A percentile compares a stretch with the other conserved stretches of the same genome.
Conservation (phyloP, 1,140 invertebrate genomes). For the Caenorhabditis remanei region DNA sequence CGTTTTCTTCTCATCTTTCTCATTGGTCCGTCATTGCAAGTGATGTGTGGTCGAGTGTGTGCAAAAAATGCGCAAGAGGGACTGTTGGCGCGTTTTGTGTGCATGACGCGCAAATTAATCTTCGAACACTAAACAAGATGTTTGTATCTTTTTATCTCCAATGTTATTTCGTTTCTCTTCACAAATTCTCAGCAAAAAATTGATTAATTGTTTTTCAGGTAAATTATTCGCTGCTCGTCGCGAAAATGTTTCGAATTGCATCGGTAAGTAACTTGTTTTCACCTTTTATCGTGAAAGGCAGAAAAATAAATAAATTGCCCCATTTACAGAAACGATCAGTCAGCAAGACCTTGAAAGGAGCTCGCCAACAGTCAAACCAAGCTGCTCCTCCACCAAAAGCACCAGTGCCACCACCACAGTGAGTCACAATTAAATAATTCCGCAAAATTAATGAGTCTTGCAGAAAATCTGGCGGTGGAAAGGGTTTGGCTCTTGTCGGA, state of each 20-base stretch:
- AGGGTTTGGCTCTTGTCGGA: slow-evolving; percentile 34
- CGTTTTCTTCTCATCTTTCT: background rate
- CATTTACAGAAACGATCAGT: slow-evolving; percentile 56
- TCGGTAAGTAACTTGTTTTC: slow-evolving; percentile 6
- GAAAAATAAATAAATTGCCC: background rate
- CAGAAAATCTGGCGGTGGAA: slow-evolving; percentile 62
- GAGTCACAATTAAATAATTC: background rate
- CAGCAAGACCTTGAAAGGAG: slow-evolving; percentile 53
- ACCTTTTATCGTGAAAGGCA: background rate
- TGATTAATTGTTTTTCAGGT: slow-evolving; percentile 49
- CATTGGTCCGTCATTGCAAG: background rate
- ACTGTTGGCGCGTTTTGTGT: slow-evolving; percentile 16
- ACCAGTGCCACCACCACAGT: slow-evolving; percentile 24
- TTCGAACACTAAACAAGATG: slow-evolving; percentile 37
- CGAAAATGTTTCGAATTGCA: slow-evolving; percentile 56
- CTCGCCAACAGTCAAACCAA: slow-evolving; percentile 41
- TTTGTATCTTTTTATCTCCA: background rate
- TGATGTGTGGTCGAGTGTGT: background rate
- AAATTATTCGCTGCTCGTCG: slow-evolving; percentile 90
- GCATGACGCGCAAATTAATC: slow-evolving; percentile 48
- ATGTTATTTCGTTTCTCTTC: background rate
- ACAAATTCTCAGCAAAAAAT: background rate
- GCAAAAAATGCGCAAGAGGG: background rate
- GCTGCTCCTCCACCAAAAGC: slow-evolving; percentile 38
- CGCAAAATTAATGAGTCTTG: background rate